Conservation (phyloP, 2,113 vertebrate species). For the Bettongia penicillata region DNA sequence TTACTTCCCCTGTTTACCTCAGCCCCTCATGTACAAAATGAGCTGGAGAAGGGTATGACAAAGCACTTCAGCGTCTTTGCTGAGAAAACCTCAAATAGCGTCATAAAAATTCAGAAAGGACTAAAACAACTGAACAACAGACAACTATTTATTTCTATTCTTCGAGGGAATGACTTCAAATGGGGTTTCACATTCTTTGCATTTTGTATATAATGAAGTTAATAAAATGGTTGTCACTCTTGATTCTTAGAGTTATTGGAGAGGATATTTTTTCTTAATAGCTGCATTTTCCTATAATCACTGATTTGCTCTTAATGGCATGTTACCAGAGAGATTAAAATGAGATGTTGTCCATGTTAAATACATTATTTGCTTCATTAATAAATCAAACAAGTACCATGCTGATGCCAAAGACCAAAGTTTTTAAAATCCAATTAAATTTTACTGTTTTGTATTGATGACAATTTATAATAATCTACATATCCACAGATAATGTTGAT, state of each 20-base stretch:
- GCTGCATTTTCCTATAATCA: neutral
- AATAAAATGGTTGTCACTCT: conserved; percentile 27
- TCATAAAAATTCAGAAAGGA: too few species aligned
- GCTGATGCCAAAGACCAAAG: neutral
- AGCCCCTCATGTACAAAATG: neutral
- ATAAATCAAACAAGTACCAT: conserved; percentile 35
- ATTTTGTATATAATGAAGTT: conserved; percentile 20
- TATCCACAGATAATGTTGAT: neutral
- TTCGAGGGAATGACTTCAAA: conserved; percentile 40
- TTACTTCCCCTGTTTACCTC: neutral
- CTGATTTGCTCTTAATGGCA: conserved; percentile 46
- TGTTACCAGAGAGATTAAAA: conserved; percentile 35
- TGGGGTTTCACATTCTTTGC: conserved; percentile 25
- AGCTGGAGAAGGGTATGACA: neutral
- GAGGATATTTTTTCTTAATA: conserved; percentile 15
- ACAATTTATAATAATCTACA: neutral
- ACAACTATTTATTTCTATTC: neutral
- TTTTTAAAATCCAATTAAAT: conserved; percentile 43
- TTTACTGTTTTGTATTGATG: conserved; percentile 21
- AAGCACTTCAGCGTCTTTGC: neutral
- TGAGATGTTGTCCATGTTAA: conserved; percentile 36
- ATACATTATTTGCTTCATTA: conserved; percentile 48
- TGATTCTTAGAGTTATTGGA: conserved; percentile 21
- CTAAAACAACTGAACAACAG: too few species aligned
- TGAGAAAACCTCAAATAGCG: neutral